Evolutionary conservation across 2,113 vertebrate genomes (phyloP).

Genomic region (Empidonax alnorum): DNA sequence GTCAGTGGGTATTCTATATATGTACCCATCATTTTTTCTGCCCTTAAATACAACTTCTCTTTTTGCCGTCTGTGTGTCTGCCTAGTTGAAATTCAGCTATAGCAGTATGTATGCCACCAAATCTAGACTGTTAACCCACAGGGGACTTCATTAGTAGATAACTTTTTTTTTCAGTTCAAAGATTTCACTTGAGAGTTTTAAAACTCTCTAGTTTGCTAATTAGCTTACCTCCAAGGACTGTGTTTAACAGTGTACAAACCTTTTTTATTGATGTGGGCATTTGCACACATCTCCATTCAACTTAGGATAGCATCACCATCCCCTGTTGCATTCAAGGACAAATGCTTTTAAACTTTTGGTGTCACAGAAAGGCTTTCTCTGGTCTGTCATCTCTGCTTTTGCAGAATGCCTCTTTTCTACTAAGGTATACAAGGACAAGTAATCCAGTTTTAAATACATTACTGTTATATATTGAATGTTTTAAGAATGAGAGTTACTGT

Average conservation of each 20-base stretch:
- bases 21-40: not conserved
- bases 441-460: constrained; percentile 16
- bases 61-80: constrained; percentile 20
- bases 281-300: constrained; percentile 50
- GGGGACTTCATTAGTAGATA: constrained; percentile 81
- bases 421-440: constrained; percentile 23
- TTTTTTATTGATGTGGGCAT: constrained; percentile 76
- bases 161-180: constrained; percentile 79
- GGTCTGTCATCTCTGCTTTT: not conserved
- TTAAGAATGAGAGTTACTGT: not conserved
- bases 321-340: constrained; percentile 62
- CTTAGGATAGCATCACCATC: constrained; percentile 40
- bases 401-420: not conserved
- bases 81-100: constrained; percentile 70
- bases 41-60: not conserved
- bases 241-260: constrained; percentile 76
- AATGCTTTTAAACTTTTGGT: constrained; percentile 10
- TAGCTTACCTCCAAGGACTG: constrained; percentile 74
- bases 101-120: constrained; percentile 37
- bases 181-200: constrained; percentile 77
- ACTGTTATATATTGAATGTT: not conserved
- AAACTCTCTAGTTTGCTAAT: constrained; percentile 81
- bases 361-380: not conserved
- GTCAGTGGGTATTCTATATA: not conserved
- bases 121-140: constrained; percentile 59